These are phyloP conservation scores for Alethe castanea DNA, from an alignment of 2,113 vertebrate species.

Conservation along the genomic window DNA sequence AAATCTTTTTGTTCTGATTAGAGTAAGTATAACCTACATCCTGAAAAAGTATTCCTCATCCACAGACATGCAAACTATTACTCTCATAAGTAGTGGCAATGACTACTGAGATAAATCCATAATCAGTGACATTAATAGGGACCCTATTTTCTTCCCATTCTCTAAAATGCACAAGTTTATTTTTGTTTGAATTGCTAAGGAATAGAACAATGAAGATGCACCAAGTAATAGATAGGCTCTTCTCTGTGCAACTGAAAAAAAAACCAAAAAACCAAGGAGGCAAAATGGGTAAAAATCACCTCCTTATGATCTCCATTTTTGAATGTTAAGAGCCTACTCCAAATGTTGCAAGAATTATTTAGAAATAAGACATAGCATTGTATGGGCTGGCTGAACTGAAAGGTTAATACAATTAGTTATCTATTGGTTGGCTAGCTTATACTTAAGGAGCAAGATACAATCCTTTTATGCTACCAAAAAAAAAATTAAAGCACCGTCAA, in stretches of 20 bases:
- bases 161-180: not conserved
- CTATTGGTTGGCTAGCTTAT: not conserved
- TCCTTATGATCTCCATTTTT: not conserved
- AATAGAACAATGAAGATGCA: not conserved
- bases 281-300: not conserved
- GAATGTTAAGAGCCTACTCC: not conserved
- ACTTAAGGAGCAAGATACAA: not conserved
- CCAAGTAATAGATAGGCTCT: not conserved
- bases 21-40: not conserved
- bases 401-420: not conserved
- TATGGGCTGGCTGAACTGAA: not conserved
- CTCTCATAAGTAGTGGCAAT: not conserved
- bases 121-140: not conserved
- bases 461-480: not conserved
- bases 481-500: not conserved
- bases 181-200: not conserved
- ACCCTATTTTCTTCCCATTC: not conserved
- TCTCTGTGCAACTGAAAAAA: not conserved
- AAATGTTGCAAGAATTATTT: not conserved
- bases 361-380: not conserved
- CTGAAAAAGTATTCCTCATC: not conserved
- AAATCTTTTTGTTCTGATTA: not conserved
- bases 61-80: not conserved
- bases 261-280: not conserved
- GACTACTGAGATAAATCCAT: not conserved